These are phyloP conservation scores for Meriones psammophilus DNA, from an alignment of 2,797 vertebrate genomes.

Conservation along the genomic window DNA sequence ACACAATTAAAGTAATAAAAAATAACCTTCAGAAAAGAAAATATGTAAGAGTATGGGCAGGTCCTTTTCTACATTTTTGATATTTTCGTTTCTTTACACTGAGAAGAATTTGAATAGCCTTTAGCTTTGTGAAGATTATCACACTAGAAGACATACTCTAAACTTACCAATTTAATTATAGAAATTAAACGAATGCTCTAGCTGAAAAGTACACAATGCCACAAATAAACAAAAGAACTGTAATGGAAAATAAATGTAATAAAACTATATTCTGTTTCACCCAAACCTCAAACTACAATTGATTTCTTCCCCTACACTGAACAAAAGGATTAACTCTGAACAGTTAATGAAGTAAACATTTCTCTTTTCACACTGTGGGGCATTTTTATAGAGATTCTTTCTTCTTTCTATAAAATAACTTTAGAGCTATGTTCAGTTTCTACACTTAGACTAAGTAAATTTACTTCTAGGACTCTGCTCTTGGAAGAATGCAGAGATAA, in stretches of 20 bases:
- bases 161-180: not conserved
- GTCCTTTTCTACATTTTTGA: not conserved
- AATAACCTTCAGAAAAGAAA: not conserved
- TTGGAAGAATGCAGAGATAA: conserved; percentile 47
- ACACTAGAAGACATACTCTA: not conserved
- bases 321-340: not conserved
- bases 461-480: not conserved
- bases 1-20: not conserved
- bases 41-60: not conserved
- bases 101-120: not conserved
- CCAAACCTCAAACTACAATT: conserved; percentile 14
- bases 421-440: not conserved
- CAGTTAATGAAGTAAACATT: not conserved
- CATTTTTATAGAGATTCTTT: not conserved
- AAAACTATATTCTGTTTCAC: conserved; percentile 2
- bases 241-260: not conserved
- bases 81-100: not conserved
- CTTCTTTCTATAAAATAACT: not conserved
- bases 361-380: not conserved
- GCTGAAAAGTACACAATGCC: not conserved
- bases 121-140: not conserved
- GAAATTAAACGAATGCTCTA: not conserved
- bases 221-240: conserved; percentile 19
- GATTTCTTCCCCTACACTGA: not conserved
- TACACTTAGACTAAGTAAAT: conserved; percentile 46